Evolutionary conservation across 2,888 invertebrate species (phyloP).

Genomic region (Lithosia quadra): DNA sequence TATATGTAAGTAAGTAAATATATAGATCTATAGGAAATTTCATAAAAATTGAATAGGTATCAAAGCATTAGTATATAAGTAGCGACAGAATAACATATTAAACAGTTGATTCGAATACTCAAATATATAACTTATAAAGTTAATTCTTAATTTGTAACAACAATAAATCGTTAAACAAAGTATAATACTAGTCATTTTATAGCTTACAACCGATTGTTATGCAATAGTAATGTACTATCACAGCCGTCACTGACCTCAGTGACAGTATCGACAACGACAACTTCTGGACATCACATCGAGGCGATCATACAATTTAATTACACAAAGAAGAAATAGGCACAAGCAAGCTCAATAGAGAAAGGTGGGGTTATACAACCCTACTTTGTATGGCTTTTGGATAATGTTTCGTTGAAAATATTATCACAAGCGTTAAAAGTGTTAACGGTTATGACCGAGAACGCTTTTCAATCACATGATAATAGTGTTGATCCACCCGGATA

Average conservation of each 20-base stretch:
- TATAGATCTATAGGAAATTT: constrained; percentile 54
- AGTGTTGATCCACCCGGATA: neutral
- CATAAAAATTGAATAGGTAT: constrained; percentile 59
- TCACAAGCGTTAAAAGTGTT: neutral
- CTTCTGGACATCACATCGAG: constrained; percentile 37
- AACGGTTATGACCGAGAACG: neutral
- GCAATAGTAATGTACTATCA: constrained; percentile 67
- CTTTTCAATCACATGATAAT: neutral
- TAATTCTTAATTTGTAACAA: constrained; percentile 67
- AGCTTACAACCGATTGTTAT: constrained; percentile 61
- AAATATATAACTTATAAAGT: constrained; percentile 65
- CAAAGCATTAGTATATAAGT: constrained; percentile 66
- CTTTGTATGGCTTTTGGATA: neutral
- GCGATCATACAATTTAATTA: constrained; percentile 42
- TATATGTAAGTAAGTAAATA: constrained; percentile 39
- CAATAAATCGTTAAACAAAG: constrained; percentile 66
- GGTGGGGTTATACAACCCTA: neutral
- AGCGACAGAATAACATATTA: constrained; percentile 59
- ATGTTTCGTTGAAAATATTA: neutral
- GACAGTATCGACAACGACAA: constrained; percentile 50
- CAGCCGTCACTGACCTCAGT: constrained; percentile 45
- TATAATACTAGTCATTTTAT: constrained; percentile 64
- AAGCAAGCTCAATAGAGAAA: neutral
- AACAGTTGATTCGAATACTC: constrained; percentile 57
- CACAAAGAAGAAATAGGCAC: constrained; percentile 18